A percentile compares a stretch with the other conserved stretches of the same genome.
Evolutionary conservation across 2,888 invertebrate genomes (phyloP).

Genomic region (Tuberolachnus salignus): DNA sequence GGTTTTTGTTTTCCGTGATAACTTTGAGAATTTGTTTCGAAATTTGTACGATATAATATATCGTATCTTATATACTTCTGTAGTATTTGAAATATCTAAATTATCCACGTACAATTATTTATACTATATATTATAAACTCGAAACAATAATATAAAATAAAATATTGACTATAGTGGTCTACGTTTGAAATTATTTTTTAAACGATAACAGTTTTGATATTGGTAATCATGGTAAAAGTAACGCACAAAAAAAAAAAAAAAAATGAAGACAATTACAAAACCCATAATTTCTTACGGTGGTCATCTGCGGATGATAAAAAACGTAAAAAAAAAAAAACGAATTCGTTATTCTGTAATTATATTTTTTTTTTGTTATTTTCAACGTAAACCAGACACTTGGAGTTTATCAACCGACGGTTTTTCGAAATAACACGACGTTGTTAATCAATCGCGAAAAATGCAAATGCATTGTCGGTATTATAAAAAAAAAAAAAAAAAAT

Average conservation of each 20-base stretch:
- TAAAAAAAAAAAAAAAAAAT: too few relatives aligned
- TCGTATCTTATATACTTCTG: background rate
- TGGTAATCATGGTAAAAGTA: background rate
- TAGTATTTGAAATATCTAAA: background rate
- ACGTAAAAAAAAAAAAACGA: background rate
- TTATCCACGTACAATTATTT: background rate
- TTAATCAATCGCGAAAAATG: too few relatives aligned
- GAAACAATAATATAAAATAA: background rate
- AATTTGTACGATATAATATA: background rate
- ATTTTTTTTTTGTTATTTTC: too few relatives aligned
- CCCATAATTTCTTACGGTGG: background rate
- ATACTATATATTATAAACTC: background rate
- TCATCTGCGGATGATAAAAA: background rate
- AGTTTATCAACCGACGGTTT: too few relatives aligned
- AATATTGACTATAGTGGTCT: background rate
- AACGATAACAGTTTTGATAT: background rate
- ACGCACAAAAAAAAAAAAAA: background rate
- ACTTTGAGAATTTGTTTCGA: slow-evolving; percentile 5
- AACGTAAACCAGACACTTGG: too few relatives aligned
- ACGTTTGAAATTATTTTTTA: background rate
- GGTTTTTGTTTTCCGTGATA: background rate
- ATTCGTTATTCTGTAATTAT: too few relatives aligned
- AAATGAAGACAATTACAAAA: background rate
- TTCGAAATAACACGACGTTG: too few relatives aligned
- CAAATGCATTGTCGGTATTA: too few relatives aligned